These are phyloP conservation scores for Lophochroa leadbeateri DNA, from an alignment of 2,113 vertebrate species.

Conservation along the genomic window DNA sequence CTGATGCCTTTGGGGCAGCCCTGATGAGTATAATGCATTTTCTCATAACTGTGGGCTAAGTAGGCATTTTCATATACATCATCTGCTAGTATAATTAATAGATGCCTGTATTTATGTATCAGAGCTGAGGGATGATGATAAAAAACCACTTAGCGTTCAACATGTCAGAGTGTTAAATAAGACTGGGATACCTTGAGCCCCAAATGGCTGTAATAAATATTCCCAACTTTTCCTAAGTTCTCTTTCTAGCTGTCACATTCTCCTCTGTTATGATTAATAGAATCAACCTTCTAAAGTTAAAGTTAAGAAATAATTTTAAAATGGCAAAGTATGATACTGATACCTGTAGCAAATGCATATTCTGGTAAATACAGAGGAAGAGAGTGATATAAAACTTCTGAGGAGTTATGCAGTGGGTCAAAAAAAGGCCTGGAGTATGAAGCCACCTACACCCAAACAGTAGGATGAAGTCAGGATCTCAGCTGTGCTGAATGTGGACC, in stretches of 20 bases:
- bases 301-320: conserved; percentile 21
- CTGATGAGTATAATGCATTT: background rate
- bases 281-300: conserved; percentile 8
- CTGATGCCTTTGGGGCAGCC: background rate
- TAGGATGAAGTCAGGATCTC: background rate
- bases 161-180: conserved; percentile 29
- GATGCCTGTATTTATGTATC: conserved; percentile 14
- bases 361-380: background rate
- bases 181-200: background rate
- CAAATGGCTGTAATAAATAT: conserved; percentile 40
- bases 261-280: conserved; percentile 39
- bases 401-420: background rate
- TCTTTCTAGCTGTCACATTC: background rate
- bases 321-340: background rate
- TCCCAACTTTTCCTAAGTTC: background rate
- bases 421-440: background rate
- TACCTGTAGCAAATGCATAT: background rate
- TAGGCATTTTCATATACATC: background rate
- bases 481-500: background rate
- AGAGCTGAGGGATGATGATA: conserved; percentile 7
- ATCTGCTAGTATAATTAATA: conserved; percentile 28
- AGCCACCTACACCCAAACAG: background rate
- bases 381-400: background rate
- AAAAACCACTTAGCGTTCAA: background rate
- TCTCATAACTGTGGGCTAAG: background rate